These are phyloP conservation scores for Rapana venosa DNA, from an alignment of 2,888 invertebrate species.

Conservation along the genomic window DNA sequence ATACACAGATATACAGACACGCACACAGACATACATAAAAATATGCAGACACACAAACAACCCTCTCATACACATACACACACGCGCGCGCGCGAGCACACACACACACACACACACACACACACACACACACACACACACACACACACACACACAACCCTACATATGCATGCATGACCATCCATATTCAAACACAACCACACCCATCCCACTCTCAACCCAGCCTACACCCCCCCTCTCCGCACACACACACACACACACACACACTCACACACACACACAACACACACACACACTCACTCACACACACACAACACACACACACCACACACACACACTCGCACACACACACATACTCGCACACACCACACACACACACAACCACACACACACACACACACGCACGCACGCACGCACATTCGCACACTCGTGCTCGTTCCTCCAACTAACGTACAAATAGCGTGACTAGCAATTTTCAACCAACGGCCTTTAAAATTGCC, in stretches of 20 bases:
- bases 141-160: constrained; percentile 7
- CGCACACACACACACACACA: not conserved
- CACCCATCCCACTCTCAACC: not conserved
- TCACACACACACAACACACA: not conserved
- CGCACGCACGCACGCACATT: no score
- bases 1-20: no score
- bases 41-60: no score
- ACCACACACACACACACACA: no score
- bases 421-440: no score
- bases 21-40: no score
- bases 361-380: not conserved
- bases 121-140: constrained; percentile 17
- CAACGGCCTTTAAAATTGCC: no score
- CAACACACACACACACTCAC: not conserved
- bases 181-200: no score
- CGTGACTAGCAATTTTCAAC: no score
- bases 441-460: no score
- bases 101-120: not conserved
- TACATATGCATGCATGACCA: not conserved
- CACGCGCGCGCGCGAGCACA: not conserved
- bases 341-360: no score
- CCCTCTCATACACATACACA: not conserved
- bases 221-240: no score
- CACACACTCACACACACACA: not conserved
- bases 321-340: constrained; percentile 1